These are phyloP conservation scores for Tachuris rubrigastra DNA, from an alignment of 2,113 vertebrate genomes.

Conservation along the genomic window DNA sequence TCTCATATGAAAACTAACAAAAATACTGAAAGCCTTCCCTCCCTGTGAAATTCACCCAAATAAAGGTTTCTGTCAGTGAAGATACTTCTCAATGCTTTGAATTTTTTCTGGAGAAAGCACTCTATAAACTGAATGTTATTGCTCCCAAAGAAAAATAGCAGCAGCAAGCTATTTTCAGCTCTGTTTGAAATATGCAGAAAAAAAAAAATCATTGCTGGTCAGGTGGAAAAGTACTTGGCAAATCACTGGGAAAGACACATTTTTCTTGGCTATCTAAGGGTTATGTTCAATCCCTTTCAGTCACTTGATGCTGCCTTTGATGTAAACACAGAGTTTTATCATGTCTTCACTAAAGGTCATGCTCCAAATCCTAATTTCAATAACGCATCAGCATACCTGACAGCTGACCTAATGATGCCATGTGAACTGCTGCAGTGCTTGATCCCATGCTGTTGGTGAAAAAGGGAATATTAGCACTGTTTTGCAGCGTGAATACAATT, in stretches of 20 bases:
- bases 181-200: neutral
- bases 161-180: neutral
- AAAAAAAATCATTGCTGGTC: neutral
- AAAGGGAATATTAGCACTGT: neutral
- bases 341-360: neutral
- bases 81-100: neutral
- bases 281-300: neutral
- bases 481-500: neutral
- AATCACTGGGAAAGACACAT: neutral
- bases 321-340: neutral
- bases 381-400: neutral
- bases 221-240: neutral
- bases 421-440: neutral
- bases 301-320: neutral
- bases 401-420: neutral
- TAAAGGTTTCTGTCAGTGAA: neutral
- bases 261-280: neutral
- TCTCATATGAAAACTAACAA: neutral
- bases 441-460: neutral
- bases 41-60: neutral
- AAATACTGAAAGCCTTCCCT: neutral
- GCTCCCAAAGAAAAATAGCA: neutral
- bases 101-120: neutral
- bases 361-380: neutral
- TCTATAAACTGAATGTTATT: neutral